Percentiles rank a stretch among this genome's conserved stretches.
Conservation (phyloP, 2,888 invertebrate genomes). For the Suillia variegata region DNA sequence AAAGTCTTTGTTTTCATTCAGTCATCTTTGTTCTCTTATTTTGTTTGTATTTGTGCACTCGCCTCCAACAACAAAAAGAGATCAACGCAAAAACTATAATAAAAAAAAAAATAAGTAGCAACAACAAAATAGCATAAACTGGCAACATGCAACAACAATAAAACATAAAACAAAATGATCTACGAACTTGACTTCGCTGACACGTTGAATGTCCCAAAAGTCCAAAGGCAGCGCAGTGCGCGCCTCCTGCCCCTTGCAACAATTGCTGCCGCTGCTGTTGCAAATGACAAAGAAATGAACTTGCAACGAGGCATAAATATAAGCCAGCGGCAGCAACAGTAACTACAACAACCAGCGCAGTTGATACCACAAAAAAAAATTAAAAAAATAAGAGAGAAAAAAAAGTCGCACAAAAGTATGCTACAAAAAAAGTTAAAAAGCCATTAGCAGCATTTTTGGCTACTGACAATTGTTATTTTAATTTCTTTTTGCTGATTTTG, state of each 20-base stretch:
- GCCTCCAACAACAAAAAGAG: not conserved
- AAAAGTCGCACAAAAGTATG: not conserved
- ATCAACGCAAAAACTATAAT: not conserved
- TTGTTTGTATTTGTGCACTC: not conserved
- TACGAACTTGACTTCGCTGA: slow-evolving; percentile 18
- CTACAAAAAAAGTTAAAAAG: not conserved
- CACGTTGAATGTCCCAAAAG: slow-evolving; percentile 10
- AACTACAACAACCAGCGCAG: not conserved
- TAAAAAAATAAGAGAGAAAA: not conserved
- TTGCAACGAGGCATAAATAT: slow-evolving; percentile 2
- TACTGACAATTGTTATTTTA: slow-evolving; percentile 6
- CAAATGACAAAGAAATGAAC: not conserved
- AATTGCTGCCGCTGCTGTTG: not conserved
- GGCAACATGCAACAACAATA: not conserved
- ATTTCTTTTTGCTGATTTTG: not conserved
- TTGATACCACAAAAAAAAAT: not conserved
- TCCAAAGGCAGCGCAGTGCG: too few relatives aligned
- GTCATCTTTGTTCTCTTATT: not conserved
- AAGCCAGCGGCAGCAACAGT: not conserved
- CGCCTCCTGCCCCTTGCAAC: not conserved
- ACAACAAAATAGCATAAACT: not conserved
- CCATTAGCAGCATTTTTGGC: slow-evolving; percentile 7
- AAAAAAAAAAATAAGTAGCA: not conserved
- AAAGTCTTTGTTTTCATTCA: not conserved
- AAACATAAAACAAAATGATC: slow-evolving; percentile 17